Base-by-base conservation (phyloP, 2,797 vertebrate genomes). In the Sebastes hubbsi region DNA sequence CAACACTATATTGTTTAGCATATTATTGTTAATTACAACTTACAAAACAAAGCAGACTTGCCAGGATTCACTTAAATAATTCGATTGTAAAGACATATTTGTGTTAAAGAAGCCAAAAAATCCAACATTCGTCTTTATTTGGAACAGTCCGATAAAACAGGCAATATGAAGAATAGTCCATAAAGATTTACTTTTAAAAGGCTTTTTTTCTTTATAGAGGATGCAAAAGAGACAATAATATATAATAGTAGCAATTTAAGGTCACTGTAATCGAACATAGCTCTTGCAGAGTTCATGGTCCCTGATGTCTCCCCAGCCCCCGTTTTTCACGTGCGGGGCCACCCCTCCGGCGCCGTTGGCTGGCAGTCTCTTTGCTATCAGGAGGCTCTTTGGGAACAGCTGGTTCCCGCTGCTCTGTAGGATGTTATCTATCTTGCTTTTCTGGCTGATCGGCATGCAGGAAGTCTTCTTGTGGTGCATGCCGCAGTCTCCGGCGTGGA, bases 261-360 rank as follows among this genome's bases (percentile, higher is more conserved):
- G 96, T 98, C 96, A 99, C 95, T 99, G 98, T 94, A 99, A 96
- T 90, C 97, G 95, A 91, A 97, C 97, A 81, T 99, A 99, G 88
- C 98, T 99, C 94, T 99, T 99, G 94, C 98, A 99, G 93, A 99
- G 97, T 96, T 99, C 98, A 52, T 99, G 98, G 95, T 99, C 98
- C 95, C 98, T 97, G 91, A 99, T 99, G 81, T 99, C 98, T 29
- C 98, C 98, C 98, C 98, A 99, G 2, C 98, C 98, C 36, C 98
- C 98, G 11, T 99, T 99, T 88, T 99, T 99, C 42, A 99, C 98
- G 12, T 98, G 98, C 11, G 98, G 97, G 58, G 97, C 96, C 72
- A 98, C 86, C 16, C 97, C 97, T 65, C 94, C 95, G 8, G 93
- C 94, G 22, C 95, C 94, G 9, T 94, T 95, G 82, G 95, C 93